Percentiles rank a stretch among this genome's conserved stretches.
phyloP scores from a whole-genome alignment of 1,140 invertebrate species.

The Teleopsis dalmanni region DNA sequence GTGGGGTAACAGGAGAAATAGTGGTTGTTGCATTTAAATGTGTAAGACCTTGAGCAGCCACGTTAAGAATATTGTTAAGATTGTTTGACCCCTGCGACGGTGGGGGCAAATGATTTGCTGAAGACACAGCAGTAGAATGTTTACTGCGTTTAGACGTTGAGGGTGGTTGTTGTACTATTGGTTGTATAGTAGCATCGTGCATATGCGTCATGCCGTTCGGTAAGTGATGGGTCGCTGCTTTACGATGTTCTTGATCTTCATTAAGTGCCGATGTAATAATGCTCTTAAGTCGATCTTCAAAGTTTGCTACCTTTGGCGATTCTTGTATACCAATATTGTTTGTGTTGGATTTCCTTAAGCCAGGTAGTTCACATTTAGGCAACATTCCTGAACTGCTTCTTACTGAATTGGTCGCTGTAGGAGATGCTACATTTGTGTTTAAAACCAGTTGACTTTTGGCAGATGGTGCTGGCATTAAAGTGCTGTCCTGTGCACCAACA shows the following conservation, averaged over 20 bases:
- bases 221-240: constrained; percentile 22
- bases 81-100: constrained; percentile 15
- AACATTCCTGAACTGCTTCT: constrained; percentile 6
- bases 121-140: constrained; percentile 28
- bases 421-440: constrained; percentile 5
- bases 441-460: constrained; percentile 15
- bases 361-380: constrained; percentile 26
- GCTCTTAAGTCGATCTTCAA: constrained; percentile 84
- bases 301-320: constrained; percentile 76
- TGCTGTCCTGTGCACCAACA: constrained; percentile 13
- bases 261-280: constrained; percentile 86
- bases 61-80: constrained; percentile 37
- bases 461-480: constrained; percentile 36
- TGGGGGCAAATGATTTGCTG: constrained; percentile 17
- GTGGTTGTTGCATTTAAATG: constrained; percentile 40
- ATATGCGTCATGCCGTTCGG: constrained; percentile 29
- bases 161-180: constrained; percentile 17
- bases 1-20: constrained; percentile 41
- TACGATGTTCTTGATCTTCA: constrained; percentile 64
- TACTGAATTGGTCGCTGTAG: background rate
- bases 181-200: constrained; percentile 16
- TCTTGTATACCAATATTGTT: constrained; percentile 52
- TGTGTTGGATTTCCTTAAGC: constrained; percentile 1
- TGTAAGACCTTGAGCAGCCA: constrained; percentile 39
- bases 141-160: constrained; percentile 32